A percentile compares a stretch with the other conserved stretches of the same genome.
phyloP scores from a whole-genome alignment of 2,113 vertebrate species.

The Nasalis larvatus region DNA sequence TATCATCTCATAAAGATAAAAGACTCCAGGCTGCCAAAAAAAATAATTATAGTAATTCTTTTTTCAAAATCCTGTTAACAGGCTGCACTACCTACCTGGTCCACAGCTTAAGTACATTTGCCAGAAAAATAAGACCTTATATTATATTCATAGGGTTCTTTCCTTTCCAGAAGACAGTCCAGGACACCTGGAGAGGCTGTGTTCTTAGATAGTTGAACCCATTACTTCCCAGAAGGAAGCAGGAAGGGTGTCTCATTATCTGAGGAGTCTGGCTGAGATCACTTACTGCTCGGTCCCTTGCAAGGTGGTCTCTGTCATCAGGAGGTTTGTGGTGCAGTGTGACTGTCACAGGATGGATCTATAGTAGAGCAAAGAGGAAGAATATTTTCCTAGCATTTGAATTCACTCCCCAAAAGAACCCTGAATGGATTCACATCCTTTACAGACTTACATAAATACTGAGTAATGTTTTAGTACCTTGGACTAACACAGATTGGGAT shows the following conservation, averaged over 20 bases:
- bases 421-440: not conserved
- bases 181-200: not conserved
- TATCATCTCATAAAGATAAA: slow-evolving; percentile 61
- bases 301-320: not conserved
- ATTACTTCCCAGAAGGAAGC: not conserved
- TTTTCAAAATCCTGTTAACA: slow-evolving; percentile 5
- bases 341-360: not conserved
- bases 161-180: not conserved
- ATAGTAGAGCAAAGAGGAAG: not conserved
- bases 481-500: not conserved
- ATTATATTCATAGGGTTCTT: not conserved
- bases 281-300: not conserved
- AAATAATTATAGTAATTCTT: slow-evolving; percentile 50
- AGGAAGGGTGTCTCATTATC: not conserved
- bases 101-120: not conserved
- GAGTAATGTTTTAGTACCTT: not conserved
- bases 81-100: not conserved
- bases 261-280: not conserved
- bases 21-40: slow-evolving; percentile 52
- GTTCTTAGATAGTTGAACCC: not conserved
- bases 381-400: not conserved
- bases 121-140: slow-evolving; percentile 1
- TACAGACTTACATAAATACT: not conserved
- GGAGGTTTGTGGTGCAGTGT: not conserved
- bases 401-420: not conserved